Conservation (phyloP, 1,140 invertebrate species). For the Pygmarrhopalites habei region DNA sequence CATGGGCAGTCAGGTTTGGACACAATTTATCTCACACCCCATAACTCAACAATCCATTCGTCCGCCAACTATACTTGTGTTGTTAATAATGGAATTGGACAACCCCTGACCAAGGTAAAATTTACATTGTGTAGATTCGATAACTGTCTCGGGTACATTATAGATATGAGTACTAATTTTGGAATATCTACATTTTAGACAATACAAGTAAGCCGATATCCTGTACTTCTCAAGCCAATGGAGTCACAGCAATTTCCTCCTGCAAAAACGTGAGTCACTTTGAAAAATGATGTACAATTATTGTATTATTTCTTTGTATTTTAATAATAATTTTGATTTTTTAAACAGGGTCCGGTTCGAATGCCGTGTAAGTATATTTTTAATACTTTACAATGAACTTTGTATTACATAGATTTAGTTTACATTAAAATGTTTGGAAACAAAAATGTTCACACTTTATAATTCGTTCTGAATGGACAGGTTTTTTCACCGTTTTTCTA, state of each 20-base stretch:
- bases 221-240: constrained; percentile 12
- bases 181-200: too few species aligned
- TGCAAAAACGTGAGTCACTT: constrained; percentile 14
- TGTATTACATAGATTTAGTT: too few species aligned
- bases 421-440: too few species aligned
- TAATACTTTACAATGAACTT: too few species aligned
- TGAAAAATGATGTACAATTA: too few species aligned
- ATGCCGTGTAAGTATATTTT: neutral
- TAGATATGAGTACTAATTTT: too few species aligned
- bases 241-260: constrained; percentile 21
- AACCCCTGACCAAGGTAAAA: constrained; percentile 8
- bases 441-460: too few species aligned
- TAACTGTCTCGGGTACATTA: too few species aligned
- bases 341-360: too few species aligned
- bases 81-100: constrained; percentile 12
- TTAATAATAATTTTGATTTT: too few species aligned
- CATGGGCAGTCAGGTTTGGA: constrained; percentile 17
- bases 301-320: too few species aligned
- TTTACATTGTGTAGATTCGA: too few species aligned
- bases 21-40: constrained; percentile 6
- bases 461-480: constrained; percentile 28
- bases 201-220: constrained; percentile 23
- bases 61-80: constrained; percentile 28
- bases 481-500: constrained; percentile 1
- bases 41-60: constrained; percentile 10